Evolutionary conservation across 2,797 vertebrate species (phyloP), one percentile per base, ranked within the genome.

Genomic region (Leptatherina wallacei): DNA sequence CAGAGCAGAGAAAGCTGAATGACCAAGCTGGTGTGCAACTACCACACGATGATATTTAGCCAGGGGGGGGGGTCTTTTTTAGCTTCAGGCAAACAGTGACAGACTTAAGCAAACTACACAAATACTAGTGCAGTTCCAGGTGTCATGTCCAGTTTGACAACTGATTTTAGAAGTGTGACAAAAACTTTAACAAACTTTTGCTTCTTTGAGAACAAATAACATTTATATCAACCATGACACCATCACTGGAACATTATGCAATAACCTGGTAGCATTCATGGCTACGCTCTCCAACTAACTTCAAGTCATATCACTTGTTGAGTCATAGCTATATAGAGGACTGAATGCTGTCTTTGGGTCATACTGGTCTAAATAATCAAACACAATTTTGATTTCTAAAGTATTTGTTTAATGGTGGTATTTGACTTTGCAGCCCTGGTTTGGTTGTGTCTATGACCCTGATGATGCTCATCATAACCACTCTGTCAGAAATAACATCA

Each of bases 11-110:
- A 44, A 42, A 67, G 71, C 56, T 63, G 49, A 71, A 82, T 81
- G 61, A 73, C 59, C 54, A 62, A 63, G 54, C 66, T 30, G 66
- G 22, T 61, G 58, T 69, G 32, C 16, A 0, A 36, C 59, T 69
- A 4, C 57, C 70, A 65, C 29, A 33, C 16, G 16, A 54, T 76
- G 57, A 70, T 27, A 61, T 73, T 82, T 80, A 73, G 51, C 59
- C 65, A 71, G 40, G 29, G 47, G 7, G 47, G 7, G 4, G 10
- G 22, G 18, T 6, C 63, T 42, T 38, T 38, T 35, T 64, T 63
- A 76, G 56, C 73, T 64, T 36, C 42, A 38, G 60, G 59, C 61
- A 77, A 59, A 69, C 18, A 60, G 22, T 13, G n/a, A 35, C 3
- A 61, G 16, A 61, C 10, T 22, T 65, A 71, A 32, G 24, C 38